Evolutionary conservation across 2,797 vertebrate species (phyloP), one percentile per base, ranked within the genome.

Genomic region (Sternarchorhynchus goeldii): DNA sequence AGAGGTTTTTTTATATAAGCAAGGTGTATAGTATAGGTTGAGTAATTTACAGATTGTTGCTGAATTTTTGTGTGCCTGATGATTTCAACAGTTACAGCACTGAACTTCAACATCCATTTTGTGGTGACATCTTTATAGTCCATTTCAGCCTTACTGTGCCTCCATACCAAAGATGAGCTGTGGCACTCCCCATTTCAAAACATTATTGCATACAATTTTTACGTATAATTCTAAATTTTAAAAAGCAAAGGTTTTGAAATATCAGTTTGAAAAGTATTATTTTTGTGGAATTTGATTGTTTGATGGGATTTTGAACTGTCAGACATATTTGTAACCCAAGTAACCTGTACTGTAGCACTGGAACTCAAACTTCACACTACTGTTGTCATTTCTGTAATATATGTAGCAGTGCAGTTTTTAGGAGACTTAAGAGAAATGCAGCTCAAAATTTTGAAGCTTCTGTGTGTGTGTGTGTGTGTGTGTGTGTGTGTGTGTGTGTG

Each of bases 101-200:
- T 50, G 60, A 67, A 75, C 57, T 6, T 18, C 25, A 55, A 60
- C 18, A 32, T 64, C 21, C 1, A 36, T 55, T 73, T 76, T 69
- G 55, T 55, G 39, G 14, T 10, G 17, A 73, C 59, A 25, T 82
- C 60, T 58, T 76, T 76, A 79, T 79, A 79, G 78, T 82, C 74
- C 83, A 87, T 88, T 82, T 86, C 81, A 92, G 90, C 88, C 91
- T 92, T 93, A 87, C 84, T 81, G 29, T 59, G 70, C 67, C 79
- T 92, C 87, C 85, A 85, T 87, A 91, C 93, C 93, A 94, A 93
- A 94, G 93, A 93, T 63, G 78, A 75, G 75, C 76, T 75, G 84
- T 80, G 60, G 60, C 86, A 75, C 80, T 78, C 66, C 67, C 55
- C 25, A 67, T 67, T 69, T 55, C 67, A 73, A 60, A 45, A n/a